Evolutionary conservation across 1,140 invertebrate genomes (phyloP).

Genomic region (Proctacanthus coquilletti): DNA sequence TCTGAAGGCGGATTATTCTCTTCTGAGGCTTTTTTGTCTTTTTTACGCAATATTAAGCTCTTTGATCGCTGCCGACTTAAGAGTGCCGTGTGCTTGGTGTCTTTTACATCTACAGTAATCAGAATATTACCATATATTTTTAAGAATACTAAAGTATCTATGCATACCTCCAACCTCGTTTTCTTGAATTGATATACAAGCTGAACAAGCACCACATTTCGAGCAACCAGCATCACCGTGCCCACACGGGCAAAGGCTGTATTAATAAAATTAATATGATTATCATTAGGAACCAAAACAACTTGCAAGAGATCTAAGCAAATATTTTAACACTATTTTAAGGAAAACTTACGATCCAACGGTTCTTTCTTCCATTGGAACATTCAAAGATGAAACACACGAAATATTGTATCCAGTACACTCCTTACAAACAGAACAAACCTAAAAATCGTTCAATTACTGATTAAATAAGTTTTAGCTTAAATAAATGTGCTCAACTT

Average conservation of each 20-base stretch:
- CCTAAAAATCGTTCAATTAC: too few species aligned
- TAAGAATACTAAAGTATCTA: background rate
- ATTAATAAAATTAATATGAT: slow-evolving; percentile 5
- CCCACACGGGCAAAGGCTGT: slow-evolving; percentile 85
- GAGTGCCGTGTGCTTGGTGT: slow-evolving; percentile 13
- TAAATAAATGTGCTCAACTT: background rate
- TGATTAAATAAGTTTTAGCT: background rate
- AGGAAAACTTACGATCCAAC: slow-evolving; percentile 72
- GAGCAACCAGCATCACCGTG: slow-evolving; percentile 87
- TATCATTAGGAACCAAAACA: too few species aligned
- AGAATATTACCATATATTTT: background rate
- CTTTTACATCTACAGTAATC: slow-evolving; percentile 11
- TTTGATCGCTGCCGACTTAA: slow-evolving; percentile 26
- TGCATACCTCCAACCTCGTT: slow-evolving; percentile 15
- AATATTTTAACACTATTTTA: too few species aligned
- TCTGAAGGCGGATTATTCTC: slow-evolving; percentile 33
- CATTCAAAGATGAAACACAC: slow-evolving; percentile 60
- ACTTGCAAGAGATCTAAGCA: too few species aligned
- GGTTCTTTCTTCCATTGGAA: slow-evolving; percentile 49
- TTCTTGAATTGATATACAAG: slow-evolving; percentile 41
- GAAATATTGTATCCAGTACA: slow-evolving; percentile 84
- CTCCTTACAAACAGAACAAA: slow-evolving; percentile 81
- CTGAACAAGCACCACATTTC: slow-evolving; percentile 79
- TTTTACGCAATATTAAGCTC: slow-evolving; percentile 23
- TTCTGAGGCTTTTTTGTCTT: slow-evolving; percentile 21